These are phyloP conservation scores for Leptopilina boulardi DNA, from an alignment of 1,140 invertebrate genomes.

Conservation along the genomic window DNA sequence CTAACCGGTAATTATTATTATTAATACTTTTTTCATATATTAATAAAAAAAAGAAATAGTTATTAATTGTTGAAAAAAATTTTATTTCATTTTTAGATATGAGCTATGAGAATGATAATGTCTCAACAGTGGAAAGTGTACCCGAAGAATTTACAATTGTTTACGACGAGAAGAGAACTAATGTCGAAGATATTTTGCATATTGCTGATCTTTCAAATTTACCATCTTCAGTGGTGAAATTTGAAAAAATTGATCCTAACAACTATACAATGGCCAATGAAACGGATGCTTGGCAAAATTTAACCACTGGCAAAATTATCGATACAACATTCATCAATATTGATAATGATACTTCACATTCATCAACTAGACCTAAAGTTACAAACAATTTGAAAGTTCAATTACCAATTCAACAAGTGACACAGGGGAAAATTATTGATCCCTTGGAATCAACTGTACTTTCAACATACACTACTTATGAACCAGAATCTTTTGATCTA, in stretches of 20 bases:
- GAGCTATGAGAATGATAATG: constrained; percentile 62
- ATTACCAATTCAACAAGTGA: background rate
- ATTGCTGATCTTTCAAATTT: background rate
- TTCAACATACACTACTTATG: constrained; percentile 57
- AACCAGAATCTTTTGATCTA: constrained; percentile 67
- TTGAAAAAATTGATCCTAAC: background rate
- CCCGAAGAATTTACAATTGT: constrained; percentile 45
- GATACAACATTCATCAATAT: constrained; percentile 37
- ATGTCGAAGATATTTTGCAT: constrained; percentile 2
- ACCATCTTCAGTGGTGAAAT: background rate
- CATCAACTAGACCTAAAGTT: background rate
- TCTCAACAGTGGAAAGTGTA: constrained; percentile 53
- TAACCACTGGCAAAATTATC: constrained; percentile 28
- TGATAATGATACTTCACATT: constrained; percentile 4
- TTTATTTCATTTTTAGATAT: constrained; percentile 52
- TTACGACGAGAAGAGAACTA: constrained; percentile 42
- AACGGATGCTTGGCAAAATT: background rate
- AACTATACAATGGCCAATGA: background rate
- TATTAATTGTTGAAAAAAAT: no score
- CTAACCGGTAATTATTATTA: constrained; percentile 63
- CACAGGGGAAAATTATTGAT: constrained; percentile 33
- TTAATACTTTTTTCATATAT: background rate
- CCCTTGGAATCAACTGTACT: constrained; percentile 55
- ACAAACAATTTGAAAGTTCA: constrained; percentile 33
- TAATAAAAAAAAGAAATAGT: constrained; percentile 1